These are phyloP conservation scores for Homalodisca vitripennis DNA, from an alignment of 1,140 invertebrate genomes.

Conservation along the genomic window DNA sequence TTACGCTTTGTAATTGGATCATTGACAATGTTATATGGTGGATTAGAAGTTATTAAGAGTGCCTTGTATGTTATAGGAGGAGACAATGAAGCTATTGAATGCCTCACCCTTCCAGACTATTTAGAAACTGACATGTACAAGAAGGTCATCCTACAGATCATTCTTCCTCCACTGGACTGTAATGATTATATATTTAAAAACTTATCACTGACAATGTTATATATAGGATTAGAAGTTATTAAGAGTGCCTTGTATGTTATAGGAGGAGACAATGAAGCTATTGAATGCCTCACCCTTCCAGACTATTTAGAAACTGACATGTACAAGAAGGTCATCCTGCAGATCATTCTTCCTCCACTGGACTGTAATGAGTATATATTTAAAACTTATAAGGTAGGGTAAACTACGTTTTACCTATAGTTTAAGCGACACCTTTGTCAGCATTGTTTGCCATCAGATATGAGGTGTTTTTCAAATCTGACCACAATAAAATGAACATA, in stretches of 20 bases:
- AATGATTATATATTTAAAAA: constrained; percentile 45
- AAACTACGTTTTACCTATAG: constrained; percentile 56
- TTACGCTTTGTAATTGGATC: too few species aligned
- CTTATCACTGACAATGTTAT: too few species aligned
- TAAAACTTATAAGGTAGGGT: constrained; percentile 59
- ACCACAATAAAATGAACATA: too few species aligned
- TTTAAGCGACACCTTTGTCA: too few species aligned
- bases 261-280: constrained; percentile 32
- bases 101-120: constrained; percentile 52
- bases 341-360: constrained; percentile 56
- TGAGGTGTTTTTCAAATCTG: too few species aligned
- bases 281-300: constrained; percentile 45
- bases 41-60: too few species aligned
- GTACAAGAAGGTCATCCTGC: constrained; percentile 61
- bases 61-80: too few species aligned
- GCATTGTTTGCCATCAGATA: too few species aligned
- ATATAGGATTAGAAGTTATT: too few species aligned
- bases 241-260: constrained; percentile 20
- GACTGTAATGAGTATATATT: constrained; percentile 50
- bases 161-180: constrained; percentile 53
- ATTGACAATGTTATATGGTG: too few species aligned
- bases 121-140: constrained; percentile 59
- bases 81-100: neutral
- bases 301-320: constrained; percentile 61
- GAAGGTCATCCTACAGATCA: constrained; percentile 61